A percentile compares a stretch with the other conserved stretches of the same genome.
Evolutionary conservation across 2,113 vertebrate genomes (phyloP).

Genomic region (Prionailurus bengalensis): DNA sequence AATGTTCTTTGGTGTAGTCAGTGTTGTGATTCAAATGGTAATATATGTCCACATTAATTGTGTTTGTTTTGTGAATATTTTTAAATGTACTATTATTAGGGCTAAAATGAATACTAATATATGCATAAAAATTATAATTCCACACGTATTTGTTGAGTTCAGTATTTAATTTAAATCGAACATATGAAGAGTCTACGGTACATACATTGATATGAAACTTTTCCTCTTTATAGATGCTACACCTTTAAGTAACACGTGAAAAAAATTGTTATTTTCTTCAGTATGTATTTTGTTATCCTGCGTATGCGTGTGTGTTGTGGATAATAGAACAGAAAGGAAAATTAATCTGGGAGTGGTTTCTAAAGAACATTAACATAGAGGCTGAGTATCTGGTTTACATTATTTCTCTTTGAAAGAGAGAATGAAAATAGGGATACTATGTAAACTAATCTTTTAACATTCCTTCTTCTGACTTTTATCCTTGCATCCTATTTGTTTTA

Average conservation of each 20-base stretch:
- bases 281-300: neutral
- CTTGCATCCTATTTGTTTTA: neutral
- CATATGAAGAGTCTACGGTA: neutral
- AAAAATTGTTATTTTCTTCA: neutral
- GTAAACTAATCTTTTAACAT: neutral
- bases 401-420: neutral
- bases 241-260: neutral
- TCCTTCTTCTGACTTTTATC: neutral
- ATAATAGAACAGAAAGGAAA: neutral
- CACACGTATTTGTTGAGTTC: neutral
- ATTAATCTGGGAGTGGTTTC: neutral
- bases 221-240: neutral
- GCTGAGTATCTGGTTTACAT: neutral
- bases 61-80: neutral
- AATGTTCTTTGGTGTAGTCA: conserved; percentile 17
- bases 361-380: neutral
- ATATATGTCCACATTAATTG: neutral
- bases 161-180: neutral
- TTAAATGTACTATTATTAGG: neutral
- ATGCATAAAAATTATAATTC: neutral
- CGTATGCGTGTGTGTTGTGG: neutral
- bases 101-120: neutral
- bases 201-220: neutral
- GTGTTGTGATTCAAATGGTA: conserved; percentile 37
- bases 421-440: neutral